Conservation (phyloP, 1,140 invertebrate species). For the Bactericera cockerelli region DNA sequence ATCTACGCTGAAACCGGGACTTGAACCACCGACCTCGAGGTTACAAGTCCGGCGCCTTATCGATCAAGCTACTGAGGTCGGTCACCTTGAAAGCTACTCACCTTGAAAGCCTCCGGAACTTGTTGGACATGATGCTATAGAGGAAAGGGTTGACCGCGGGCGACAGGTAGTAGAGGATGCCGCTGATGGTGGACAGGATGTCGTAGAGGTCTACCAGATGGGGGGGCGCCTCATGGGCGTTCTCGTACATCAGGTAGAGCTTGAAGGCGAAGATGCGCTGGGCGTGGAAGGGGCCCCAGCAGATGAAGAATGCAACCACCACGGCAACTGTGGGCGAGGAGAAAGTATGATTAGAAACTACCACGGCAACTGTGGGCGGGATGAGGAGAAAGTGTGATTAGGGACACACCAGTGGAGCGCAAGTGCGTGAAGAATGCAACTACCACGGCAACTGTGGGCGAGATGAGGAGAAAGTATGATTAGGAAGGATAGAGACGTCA, state of each 20-base stretch:
- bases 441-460: no score
- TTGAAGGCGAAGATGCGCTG: slow-evolving; percentile 51
- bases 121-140: slow-evolving; percentile 75
- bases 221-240: slow-evolving; percentile 27
- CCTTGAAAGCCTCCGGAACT: slow-evolving; percentile 71
- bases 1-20: no score
- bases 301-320: slow-evolving; percentile 83
- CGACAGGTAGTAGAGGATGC: slow-evolving; percentile 64
- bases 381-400: neutral
- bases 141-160: slow-evolving; percentile 69
- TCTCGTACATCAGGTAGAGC: slow-evolving; percentile 37
- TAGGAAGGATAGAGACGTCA: no score
- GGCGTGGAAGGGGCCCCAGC: slow-evolving; percentile 88
- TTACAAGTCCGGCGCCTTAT: no score
- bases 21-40: no score
- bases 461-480: no score
- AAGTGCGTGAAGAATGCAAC: no score
- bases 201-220: slow-evolving; percentile 38
- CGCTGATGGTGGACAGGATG: slow-evolving; percentile 53
- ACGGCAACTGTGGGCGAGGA: slow-evolving; percentile 94
- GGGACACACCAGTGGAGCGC: no score
- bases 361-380: slow-evolving; percentile 6
- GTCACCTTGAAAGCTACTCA: no score
- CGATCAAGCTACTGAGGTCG: no score
- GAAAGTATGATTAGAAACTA: no score